Evolutionary conservation across 2,797 vertebrate species (phyloP).

Genomic region (Chaunax sp.): DNA sequence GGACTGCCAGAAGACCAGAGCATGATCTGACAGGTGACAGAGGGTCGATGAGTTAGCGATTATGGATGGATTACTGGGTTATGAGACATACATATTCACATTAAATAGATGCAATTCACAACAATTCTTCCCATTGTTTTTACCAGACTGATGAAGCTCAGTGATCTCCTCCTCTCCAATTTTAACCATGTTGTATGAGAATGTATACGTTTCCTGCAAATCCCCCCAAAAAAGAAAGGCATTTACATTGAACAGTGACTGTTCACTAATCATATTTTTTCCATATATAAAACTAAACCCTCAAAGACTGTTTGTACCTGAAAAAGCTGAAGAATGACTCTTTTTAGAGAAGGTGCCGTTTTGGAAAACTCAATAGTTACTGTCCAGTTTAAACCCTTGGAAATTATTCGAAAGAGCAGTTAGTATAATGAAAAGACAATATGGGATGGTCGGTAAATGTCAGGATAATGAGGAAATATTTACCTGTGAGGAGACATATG

Average conservation of each 20-base stretch:
- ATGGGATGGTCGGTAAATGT: not conserved
- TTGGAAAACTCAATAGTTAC: slow-evolving; percentile 59
- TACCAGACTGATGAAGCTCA: slow-evolving; percentile 77
- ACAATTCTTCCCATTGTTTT: not conserved
- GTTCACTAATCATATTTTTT: not conserved
- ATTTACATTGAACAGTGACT: not conserved
- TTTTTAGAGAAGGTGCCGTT: slow-evolving; percentile 40
- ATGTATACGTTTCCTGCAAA: slow-evolving; percentile 71
- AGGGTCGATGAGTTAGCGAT: not conserved
- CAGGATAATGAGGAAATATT: not conserved
- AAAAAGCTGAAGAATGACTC: slow-evolving; percentile 54
- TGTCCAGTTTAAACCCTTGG: slow-evolving; percentile 69
- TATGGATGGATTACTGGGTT: not conserved
- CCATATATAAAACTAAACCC: not conserved
- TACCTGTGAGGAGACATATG: slow-evolving; percentile 81
- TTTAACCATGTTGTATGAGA: slow-evolving; percentile 63
- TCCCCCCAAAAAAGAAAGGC: not conserved
- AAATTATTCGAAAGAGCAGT: not conserved
- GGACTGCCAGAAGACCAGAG: slow-evolving; percentile 80
- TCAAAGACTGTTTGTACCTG: slow-evolving; percentile 59
- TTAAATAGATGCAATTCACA: not conserved
- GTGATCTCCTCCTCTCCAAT: slow-evolving; percentile 52
- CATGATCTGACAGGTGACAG: slow-evolving; percentile 60
- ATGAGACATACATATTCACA: not conserved
- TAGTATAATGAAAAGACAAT: not conserved